These are phyloP conservation scores for Zaprionus nigranus DNA, from an alignment of 1,140 invertebrate species.

Conservation along the genomic window DNA sequence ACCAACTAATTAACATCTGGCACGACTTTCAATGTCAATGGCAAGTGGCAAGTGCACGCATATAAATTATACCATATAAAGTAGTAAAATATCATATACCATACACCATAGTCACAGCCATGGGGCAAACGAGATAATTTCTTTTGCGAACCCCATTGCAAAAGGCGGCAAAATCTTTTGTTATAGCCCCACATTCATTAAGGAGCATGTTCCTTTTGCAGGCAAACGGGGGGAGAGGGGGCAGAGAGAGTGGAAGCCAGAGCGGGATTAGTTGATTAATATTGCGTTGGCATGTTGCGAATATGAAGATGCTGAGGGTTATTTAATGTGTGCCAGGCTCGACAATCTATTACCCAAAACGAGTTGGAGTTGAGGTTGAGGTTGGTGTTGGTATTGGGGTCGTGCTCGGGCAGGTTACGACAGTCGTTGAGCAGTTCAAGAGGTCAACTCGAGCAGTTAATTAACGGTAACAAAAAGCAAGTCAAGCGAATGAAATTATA, in stretches of 20 bases:
- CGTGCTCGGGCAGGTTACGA: not conserved
- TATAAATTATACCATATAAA: conserved; percentile 44
- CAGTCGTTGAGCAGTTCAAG: conserved; percentile 3
- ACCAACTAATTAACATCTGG: conserved; percentile 73
- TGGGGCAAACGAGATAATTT: conserved; percentile 66
- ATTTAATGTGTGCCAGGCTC: not conserved
- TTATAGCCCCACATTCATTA: conserved; percentile 27
- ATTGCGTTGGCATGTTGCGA: conserved; percentile 35
- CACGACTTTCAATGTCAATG: conserved; percentile 78
- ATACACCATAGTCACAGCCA: conserved; percentile 27
- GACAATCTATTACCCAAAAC: conserved; percentile 1
- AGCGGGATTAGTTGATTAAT: conserved; percentile 43
- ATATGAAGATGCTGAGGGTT: conserved; percentile 22
- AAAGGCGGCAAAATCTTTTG: conserved; percentile 40
- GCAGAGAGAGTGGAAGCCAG: not conserved
- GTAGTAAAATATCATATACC: not conserved
- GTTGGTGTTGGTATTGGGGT: not conserved
- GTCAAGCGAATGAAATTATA: conserved; percentile 9
- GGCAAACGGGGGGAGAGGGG: not conserved
- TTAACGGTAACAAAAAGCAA: conserved; percentile 1
- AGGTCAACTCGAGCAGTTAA: conserved; percentile 7
- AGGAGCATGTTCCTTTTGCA: not conserved
- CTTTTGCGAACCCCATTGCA: conserved; percentile 41
- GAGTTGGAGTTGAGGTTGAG: no score
- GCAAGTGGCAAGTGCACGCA: conserved; percentile 49